Conservation (phyloP, 2,113 vertebrate species). For the Pygathrix nemaeus region DNA sequence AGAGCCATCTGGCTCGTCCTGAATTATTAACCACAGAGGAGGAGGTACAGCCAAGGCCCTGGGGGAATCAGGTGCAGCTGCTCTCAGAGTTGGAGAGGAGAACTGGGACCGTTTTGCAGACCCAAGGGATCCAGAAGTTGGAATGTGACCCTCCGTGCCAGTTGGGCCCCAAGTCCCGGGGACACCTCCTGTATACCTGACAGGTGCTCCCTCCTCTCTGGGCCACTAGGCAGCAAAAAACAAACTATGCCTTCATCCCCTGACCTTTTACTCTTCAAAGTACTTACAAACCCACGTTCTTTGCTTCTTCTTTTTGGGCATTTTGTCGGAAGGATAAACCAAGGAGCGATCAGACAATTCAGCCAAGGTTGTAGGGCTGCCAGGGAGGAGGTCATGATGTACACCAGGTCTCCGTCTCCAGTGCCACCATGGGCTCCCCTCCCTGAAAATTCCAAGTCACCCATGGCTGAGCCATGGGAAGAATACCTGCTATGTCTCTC, state of each 20-base stretch:
- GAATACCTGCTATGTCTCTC: neutral
- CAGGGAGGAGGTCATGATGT: too few species aligned
- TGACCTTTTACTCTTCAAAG: neutral
- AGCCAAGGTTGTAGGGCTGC: neutral
- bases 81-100: too few species aligned
- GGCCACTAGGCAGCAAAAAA: neutral
- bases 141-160: neutral
- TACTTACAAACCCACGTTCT: neutral
- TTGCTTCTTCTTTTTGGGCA: neutral
- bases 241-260: neutral
- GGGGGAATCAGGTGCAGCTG: neutral
- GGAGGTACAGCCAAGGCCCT: neutral
- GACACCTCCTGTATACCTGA: neutral
- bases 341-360: neutral
- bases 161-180: neutral
- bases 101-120: neutral
- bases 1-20: neutral
- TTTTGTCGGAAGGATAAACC: neutral
- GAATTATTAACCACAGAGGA: neutral
- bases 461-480: neutral
- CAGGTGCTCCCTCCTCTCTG: neutral
- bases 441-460: accelerated
- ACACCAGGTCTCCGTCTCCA: neutral
- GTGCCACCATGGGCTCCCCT: too few species aligned
- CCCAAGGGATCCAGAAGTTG: neutral